Evolutionary conservation across 2,888 invertebrate species (phyloP).

Genomic region (Euspilapteryx auroguttella): DNA sequence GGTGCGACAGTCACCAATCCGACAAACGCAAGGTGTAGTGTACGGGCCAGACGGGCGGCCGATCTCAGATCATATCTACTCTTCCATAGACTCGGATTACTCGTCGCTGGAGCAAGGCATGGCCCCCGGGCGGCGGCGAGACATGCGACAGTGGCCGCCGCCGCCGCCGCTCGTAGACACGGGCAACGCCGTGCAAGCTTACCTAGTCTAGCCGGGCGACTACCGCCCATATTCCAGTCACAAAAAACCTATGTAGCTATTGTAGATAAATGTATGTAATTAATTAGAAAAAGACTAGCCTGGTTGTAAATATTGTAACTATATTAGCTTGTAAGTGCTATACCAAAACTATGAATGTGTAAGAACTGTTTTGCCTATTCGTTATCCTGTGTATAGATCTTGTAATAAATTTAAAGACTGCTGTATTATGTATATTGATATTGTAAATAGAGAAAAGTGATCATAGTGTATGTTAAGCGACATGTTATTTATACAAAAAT

Average conservation of each 20-base stretch:
- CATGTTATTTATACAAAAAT: slow-evolving; percentile 57
- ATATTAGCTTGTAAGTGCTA: slow-evolving; percentile 50
- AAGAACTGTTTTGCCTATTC: slow-evolving; percentile 41
- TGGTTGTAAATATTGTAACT: neutral
- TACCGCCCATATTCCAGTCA: slow-evolving; percentile 46
- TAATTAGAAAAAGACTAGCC: too few relatives aligned
- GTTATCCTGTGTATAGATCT: slow-evolving; percentile 57
- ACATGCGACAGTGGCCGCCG: slow-evolving; percentile 48
- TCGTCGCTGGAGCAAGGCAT: slow-evolving; percentile 78
- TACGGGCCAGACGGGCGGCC: slow-evolving; percentile 69
- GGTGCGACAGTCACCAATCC: slow-evolving; percentile 39
- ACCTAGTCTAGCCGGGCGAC: slow-evolving; percentile 64
- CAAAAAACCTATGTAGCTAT: slow-evolving; percentile 42
- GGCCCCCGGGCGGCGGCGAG: slow-evolving; percentile 48
- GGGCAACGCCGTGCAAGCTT: slow-evolving; percentile 64
- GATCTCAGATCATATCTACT: slow-evolving; percentile 86
- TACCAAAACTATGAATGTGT: slow-evolving; percentile 57
- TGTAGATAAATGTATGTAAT: slow-evolving; percentile 47
- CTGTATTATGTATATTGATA: slow-evolving; percentile 59
- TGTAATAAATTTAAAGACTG: slow-evolving; percentile 61
- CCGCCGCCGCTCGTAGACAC: slow-evolving; percentile 51
- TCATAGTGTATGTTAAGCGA: slow-evolving; percentile 53
- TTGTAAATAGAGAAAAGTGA: slow-evolving; percentile 60
- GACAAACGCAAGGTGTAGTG: slow-evolving; percentile 47
- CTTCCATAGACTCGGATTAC: slow-evolving; percentile 88